Percentiles rank a stretch among this genome's conserved stretches.
phyloP scores from a whole-genome alignment of 2,797 vertebrate species.

The Myotis vivesi region DNA sequence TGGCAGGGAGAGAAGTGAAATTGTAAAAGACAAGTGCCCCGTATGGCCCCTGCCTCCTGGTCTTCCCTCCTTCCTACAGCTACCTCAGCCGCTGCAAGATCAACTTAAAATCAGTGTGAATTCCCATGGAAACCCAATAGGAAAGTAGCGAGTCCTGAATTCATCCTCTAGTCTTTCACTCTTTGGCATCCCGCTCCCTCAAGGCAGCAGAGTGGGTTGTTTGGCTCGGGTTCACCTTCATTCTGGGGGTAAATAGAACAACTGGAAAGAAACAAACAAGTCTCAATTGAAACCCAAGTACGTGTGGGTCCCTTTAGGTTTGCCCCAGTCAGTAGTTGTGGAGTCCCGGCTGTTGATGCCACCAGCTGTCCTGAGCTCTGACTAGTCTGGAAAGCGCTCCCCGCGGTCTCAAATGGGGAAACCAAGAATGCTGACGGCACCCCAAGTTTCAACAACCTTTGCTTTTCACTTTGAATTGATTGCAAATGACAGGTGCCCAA shows the following conservation, averaged over 20 bases:
- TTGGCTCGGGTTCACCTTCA: background rate
- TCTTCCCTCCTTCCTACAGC: background rate
- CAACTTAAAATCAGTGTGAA: background rate
- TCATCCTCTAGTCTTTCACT: background rate
- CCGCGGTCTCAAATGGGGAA: background rate
- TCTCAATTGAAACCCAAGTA: background rate
- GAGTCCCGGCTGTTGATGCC: background rate
- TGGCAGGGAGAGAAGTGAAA: background rate
- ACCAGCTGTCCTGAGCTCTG: background rate
- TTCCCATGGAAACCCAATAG: background rate
- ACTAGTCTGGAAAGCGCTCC: background rate
- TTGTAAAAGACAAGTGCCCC: background rate
- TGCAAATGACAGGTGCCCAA: background rate
- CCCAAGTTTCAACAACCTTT: background rate
- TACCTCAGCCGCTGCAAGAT: background rate
- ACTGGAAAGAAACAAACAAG: slow-evolving; percentile 6
- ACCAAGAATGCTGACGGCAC: background rate
- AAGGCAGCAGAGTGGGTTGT: accelerated
- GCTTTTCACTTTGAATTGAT: background rate
- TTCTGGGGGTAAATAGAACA: background rate
- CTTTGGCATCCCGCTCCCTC: background rate
- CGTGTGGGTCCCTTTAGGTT: background rate
- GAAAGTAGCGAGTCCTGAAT: background rate
- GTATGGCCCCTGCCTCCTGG: accelerated
- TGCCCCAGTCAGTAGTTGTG: background rate